Percentiles rank a stretch among this genome's conserved stretches.
phyloP scores from a whole-genome alignment of 2,797 vertebrate genomes.

The Notolabrus celidotus region DNA sequence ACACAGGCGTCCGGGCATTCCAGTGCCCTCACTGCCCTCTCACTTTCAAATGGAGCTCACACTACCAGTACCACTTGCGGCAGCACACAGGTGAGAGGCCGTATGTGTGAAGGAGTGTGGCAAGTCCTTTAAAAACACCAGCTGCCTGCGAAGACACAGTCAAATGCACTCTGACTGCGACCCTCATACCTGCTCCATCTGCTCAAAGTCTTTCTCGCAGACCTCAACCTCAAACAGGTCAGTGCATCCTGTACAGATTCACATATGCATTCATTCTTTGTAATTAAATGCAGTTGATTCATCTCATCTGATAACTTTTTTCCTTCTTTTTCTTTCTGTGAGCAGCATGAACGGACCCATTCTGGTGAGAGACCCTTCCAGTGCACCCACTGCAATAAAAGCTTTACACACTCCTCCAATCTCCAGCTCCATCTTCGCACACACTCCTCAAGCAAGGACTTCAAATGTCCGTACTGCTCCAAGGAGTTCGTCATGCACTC shows the following conservation, averaged over 20 bases:
- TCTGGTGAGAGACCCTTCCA: constrained; percentile 93
- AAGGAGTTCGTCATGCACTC: constrained; percentile 96
- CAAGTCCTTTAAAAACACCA: constrained; percentile 92
- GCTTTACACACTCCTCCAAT: constrained; percentile 93
- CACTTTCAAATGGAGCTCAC: constrained; percentile 95
- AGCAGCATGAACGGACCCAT: constrained; percentile 92
- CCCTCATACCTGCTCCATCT: constrained; percentile 90
- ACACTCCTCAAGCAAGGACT: constrained; percentile 91
- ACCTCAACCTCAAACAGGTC: constrained; percentile 91
- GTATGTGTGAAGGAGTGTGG: constrained; percentile 92
- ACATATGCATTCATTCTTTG: background rate
- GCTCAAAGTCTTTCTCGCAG: constrained; percentile 93
- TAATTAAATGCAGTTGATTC: background rate
- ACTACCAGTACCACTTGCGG: constrained; percentile 90
- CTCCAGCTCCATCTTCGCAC: constrained; percentile 92
- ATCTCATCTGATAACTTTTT: constrained; percentile 1
- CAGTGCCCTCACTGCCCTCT: constrained; percentile 93
- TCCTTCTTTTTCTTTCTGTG: constrained; percentile 7
- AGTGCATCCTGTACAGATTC: background rate
- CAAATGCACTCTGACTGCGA: constrained; percentile 90
- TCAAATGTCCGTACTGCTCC: constrained; percentile 89
- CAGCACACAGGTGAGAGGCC: constrained; percentile 92
- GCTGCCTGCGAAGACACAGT: constrained; percentile 89
- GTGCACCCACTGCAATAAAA: constrained; percentile 90
- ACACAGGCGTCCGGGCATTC: constrained; percentile 91